Evolutionary conservation across 2,888 invertebrate genomes (phyloP).

Genomic region (Lithophane socia): DNA sequence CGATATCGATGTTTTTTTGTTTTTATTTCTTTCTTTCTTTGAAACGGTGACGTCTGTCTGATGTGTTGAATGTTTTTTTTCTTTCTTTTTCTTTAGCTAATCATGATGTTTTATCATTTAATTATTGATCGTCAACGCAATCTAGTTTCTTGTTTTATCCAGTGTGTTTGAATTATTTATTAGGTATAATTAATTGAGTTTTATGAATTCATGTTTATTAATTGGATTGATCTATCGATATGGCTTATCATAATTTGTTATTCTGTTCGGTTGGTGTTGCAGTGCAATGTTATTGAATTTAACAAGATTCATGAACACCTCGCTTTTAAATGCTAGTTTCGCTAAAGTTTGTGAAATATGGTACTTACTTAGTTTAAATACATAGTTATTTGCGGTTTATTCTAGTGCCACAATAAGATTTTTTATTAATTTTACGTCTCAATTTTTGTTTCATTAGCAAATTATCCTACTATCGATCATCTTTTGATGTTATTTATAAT

Average conservation of each 20-base stretch:
- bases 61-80: constrained; percentile 53
- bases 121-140: constrained; percentile 38
- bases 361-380: neutral
- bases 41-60: constrained; percentile 65
- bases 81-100: constrained; percentile 48
- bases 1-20: constrained; percentile 71
- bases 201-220: constrained; percentile 46
- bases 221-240: constrained; percentile 36
- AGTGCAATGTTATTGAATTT: neutral
- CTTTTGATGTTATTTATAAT: neutral
- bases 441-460: neutral
- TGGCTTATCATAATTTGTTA: constrained; percentile 40
- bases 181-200: constrained; percentile 33
- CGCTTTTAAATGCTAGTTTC: neutral
- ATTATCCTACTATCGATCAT: neutral
- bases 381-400: neutral
- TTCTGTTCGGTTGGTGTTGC: constrained; percentile 1
- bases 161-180: constrained; percentile 47
- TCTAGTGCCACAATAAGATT: neutral
- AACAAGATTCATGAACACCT: neutral
- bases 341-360: neutral
- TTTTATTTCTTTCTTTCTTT: constrained; percentile 56
- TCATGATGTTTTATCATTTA: constrained; percentile 59
- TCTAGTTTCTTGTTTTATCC: constrained; percentile 51
- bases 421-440: no score